Percentiles rank a stretch among this genome's conserved stretches.
These are phyloP conservation scores for Nesometra sesokonis DNA, from an alignment of 35 echinoderm and acorn worm genomes.

Conservation along the genomic window DNA sequence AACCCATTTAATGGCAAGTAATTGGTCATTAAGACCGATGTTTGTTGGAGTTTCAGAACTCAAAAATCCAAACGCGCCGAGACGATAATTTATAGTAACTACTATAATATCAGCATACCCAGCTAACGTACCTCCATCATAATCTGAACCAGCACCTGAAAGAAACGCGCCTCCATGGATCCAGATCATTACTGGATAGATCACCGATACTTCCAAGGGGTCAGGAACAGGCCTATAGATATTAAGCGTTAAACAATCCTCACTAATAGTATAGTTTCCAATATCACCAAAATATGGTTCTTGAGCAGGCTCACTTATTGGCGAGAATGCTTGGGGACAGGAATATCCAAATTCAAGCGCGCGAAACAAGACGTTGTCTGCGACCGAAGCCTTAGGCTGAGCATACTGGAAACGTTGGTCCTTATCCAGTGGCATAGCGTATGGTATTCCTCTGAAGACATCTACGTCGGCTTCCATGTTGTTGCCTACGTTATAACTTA, in stretches of 20 bases:
- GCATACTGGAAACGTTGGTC: slow-evolving; percentile 17
- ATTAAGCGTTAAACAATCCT: slow-evolving; percentile 45
- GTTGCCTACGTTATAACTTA: not conserved
- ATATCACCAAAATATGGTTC: not conserved
- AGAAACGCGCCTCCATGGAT: slow-evolving; percentile 12
- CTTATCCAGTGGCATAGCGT: slow-evolving; percentile 12
- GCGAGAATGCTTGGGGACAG: slow-evolving; percentile 1
- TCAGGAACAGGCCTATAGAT: not conserved
- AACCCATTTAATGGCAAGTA: slow-evolving; percentile 21
- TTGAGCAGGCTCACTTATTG: not conserved
- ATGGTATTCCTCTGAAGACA: slow-evolving; percentile 26
- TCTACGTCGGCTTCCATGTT: not conserved
- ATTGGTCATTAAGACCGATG: slow-evolving; percentile 3
- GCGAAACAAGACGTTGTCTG: not conserved
- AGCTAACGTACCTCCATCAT: slow-evolving; percentile 9
- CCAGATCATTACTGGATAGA: slow-evolving; percentile 22
- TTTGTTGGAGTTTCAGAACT: slow-evolving; percentile 16
- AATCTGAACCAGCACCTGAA: not conserved
- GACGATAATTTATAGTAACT: slow-evolving; percentile 32
- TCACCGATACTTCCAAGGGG: too few relatives aligned
- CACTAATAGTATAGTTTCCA: not conserved
- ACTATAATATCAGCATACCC: slow-evolving; percentile 12
- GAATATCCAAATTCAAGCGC: not conserved
- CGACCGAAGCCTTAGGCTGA: not conserved
- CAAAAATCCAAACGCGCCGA: slow-evolving; percentile 43